Percentiles rank a stretch among this genome's conserved stretches.
Evolutionary conservation across 2,797 vertebrate species (phyloP).

Genomic region (Tarsius wallacei): DNA sequence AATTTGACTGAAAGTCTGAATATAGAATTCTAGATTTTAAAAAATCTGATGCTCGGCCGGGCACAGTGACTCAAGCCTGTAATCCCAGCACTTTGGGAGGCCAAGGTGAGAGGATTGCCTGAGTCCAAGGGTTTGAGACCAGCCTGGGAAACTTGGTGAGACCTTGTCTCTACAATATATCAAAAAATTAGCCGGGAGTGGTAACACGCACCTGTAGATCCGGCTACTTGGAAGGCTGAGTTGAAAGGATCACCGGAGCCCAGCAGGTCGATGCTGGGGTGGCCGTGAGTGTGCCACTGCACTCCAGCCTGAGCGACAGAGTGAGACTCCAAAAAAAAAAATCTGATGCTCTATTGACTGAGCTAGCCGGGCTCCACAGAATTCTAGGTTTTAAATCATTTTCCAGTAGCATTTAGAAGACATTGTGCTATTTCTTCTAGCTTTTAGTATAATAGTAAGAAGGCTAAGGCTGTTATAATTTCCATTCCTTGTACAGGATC

Average conservation of each 20-base stretch:
- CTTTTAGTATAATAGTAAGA: conserved; percentile 12
- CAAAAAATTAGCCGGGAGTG: not conserved
- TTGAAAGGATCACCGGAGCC: not conserved
- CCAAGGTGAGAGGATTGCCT: not conserved
- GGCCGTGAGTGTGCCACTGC: not conserved
- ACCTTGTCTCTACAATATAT: not conserved
- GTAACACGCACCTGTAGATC: not conserved
- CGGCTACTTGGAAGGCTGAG: not conserved
- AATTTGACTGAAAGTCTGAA: conserved; percentile 12
- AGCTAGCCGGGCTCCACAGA: not conserved
- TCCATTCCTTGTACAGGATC: not conserved
- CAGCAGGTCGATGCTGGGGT: not conserved
- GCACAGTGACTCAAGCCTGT: not conserved
- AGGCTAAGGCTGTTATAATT: not conserved
- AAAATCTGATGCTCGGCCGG: too few species aligned
- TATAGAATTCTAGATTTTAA: not conserved
- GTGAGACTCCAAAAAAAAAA: not conserved
- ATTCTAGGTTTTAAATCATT: conserved; percentile 41
- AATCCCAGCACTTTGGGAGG: not conserved
- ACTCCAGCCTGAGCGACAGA: not conserved
- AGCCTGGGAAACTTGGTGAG: not conserved
- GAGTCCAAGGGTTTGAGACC: not conserved
- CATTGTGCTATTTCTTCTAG: conserved; percentile 9
- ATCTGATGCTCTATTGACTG: not conserved
- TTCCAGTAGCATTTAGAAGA: conserved; percentile 31